These are phyloP conservation scores for Heliconius ismenius DNA, from an alignment of 2,888 invertebrate genomes.

Conservation along the genomic window DNA sequence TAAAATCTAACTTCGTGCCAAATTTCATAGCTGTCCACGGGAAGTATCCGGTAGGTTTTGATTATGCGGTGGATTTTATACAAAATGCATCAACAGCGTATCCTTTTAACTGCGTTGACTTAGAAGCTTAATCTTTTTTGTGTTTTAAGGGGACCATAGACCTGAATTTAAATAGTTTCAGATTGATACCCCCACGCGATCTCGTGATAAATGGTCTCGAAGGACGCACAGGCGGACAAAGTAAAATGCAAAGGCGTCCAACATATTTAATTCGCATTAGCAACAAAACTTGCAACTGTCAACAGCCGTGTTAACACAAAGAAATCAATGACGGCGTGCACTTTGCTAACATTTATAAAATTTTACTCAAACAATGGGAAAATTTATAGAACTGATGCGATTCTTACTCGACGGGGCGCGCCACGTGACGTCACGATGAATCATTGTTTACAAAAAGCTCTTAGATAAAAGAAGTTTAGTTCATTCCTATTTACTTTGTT, in stretches of 20 bases:
- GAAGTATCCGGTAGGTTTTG: too few relatives aligned
- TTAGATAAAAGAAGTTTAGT: conserved; percentile 35
- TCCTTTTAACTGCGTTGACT: too few relatives aligned
- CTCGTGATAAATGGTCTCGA: too few relatives aligned
- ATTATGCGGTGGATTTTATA: too few relatives aligned
- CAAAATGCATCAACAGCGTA: too few relatives aligned
- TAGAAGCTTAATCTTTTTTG: too few relatives aligned
- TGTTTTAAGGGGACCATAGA: too few relatives aligned
- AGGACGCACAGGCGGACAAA: too few relatives aligned
- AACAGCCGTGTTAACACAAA: not conserved
- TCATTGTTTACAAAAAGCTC: conserved; percentile 42
- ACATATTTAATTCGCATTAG: conserved; percentile 2
- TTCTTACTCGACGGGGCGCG: conserved; percentile 35
- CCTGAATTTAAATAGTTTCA: too few relatives aligned
- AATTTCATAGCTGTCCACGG: too few relatives aligned
- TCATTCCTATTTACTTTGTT: not conserved
- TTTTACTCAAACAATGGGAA: conserved; percentile 28
- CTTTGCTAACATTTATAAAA: conserved; percentile 12
- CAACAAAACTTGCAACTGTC: not conserved
- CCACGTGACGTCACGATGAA: conserved; percentile 41
- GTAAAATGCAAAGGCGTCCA: not conserved
- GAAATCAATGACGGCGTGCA: not conserved
- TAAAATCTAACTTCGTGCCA: too few relatives aligned
- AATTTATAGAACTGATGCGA: conserved; percentile 31
- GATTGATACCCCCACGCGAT: too few relatives aligned